Evolutionary conservation across 2,113 vertebrate species (phyloP).

Genomic region (Terrapene triunguis): DNA sequence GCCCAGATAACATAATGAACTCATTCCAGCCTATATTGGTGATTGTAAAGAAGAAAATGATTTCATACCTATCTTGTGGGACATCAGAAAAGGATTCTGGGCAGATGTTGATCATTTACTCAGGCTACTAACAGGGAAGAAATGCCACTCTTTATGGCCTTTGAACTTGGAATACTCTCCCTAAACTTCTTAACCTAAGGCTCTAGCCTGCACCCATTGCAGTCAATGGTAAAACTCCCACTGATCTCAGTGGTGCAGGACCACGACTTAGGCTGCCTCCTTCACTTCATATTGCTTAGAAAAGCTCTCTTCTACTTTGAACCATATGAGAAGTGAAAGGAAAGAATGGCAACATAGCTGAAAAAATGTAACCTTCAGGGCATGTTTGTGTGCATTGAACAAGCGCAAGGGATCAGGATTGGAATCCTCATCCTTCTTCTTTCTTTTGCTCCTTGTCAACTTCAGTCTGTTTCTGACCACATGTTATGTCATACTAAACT

Average conservation of each 20-base stretch:
- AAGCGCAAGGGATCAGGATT: no score
- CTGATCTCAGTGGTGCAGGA: not conserved
- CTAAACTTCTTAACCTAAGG: not conserved
- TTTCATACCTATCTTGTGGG: no score
- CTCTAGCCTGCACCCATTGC: not conserved
- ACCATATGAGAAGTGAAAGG: not conserved
- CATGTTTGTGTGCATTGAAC: no score
- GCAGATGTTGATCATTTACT: no score
- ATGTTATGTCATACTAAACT: no score
- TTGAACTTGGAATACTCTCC: fast-evolving
- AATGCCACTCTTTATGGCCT: not conserved
- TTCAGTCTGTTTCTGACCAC: no score
- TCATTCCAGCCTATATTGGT: not conserved
- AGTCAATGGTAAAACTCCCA: no score
- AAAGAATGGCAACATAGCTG: not conserved
- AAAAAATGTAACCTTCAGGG: not conserved
- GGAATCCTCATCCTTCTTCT: no score
- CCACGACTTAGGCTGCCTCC: not conserved
- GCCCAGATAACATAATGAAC: not conserved
- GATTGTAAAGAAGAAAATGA: not conserved
- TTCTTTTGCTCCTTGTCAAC: no score
- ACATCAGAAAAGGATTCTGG: no score
- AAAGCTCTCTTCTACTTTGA: not conserved
- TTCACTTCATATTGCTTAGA: not conserved
- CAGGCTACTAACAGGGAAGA: not conserved